These are phyloP conservation scores for Trachythela sp. DNA, from an alignment of 64 coral and sea anemone species.

Conservation along the genomic window DNA sequence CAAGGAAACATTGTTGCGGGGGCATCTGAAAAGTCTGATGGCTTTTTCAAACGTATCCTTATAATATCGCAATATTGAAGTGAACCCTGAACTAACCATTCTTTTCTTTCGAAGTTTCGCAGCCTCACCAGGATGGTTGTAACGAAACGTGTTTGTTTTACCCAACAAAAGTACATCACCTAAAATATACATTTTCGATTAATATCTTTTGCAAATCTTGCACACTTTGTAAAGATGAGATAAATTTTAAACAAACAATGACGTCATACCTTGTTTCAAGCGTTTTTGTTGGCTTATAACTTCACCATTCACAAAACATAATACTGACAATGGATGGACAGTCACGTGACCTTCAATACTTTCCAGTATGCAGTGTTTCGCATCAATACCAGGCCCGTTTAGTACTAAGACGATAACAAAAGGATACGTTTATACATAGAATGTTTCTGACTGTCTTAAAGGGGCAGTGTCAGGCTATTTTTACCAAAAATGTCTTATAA, in stretches of 20 bases:
- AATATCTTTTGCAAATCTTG: not conserved
- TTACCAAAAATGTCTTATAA: too few species aligned
- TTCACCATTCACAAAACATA: constrained; percentile 76
- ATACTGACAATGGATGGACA: constrained; percentile 54
- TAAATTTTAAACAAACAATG: not conserved
- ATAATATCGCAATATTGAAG: too few species aligned
- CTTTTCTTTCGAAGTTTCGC: constrained; percentile 89
- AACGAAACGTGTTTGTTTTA: constrained; percentile 97
- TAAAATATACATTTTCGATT: not conserved
- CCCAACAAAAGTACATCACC: constrained; percentile 86
- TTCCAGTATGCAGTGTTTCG: constrained; percentile 87
- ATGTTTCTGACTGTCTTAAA: too few species aligned
- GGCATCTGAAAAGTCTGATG: too few species aligned
- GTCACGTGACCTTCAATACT: constrained; percentile 85
- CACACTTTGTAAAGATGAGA: too few species aligned
- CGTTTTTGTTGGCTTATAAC: constrained; percentile 48
- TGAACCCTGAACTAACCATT: too few species aligned
- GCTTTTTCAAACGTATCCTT: too few species aligned
- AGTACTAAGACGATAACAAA: constrained; percentile 45
- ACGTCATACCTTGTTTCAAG: constrained; percentile 57
- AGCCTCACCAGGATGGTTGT: constrained; percentile 95
- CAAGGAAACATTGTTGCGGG: too few species aligned
- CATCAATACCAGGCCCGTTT: constrained; percentile 85
- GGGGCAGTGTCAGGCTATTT: too few species aligned
- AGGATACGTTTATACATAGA: too few species aligned